Evolutionary conservation across 2,113 vertebrate genomes (phyloP).

Genomic region (Gambusia affinis): DNA sequence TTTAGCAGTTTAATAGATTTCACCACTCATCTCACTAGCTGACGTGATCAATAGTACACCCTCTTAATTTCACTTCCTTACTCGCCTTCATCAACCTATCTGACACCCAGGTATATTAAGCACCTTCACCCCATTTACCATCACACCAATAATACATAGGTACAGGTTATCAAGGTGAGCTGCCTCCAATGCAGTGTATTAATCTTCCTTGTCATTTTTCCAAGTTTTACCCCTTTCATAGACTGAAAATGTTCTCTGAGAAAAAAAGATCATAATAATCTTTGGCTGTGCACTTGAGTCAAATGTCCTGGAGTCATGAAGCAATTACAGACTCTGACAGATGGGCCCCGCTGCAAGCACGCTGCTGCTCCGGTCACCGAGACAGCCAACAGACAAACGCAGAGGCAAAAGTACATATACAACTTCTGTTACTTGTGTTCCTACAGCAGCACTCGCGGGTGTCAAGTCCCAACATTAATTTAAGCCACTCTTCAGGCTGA

Average conservation of each 20-base stretch:
- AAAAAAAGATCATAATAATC: slow-evolving; percentile 81
- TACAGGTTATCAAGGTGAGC: slow-evolving; percentile 57
- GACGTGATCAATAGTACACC: not conserved
- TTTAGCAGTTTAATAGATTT: slow-evolving; percentile 30
- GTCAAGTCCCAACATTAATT: slow-evolving; percentile 70
- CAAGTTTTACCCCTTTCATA: slow-evolving; percentile 54
- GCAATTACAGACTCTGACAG: slow-evolving; percentile 81
- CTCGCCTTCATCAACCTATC: slow-evolving; percentile 35
- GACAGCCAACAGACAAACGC: slow-evolving; percentile 71
- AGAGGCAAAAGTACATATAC: slow-evolving; percentile 56
- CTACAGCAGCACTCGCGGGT: slow-evolving; percentile 61
- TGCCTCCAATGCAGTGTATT: slow-evolving; percentile 55
- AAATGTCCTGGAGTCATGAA: slow-evolving; percentile 80
- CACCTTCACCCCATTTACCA: slow-evolving; percentile 41
- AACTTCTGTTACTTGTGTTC: slow-evolving; percentile 50
- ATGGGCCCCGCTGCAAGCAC: slow-evolving; percentile 71
- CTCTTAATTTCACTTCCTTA: slow-evolving; percentile 1
- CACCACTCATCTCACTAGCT: slow-evolving; percentile 1
- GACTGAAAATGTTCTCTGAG: slow-evolving; percentile 62
- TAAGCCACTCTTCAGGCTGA: slow-evolving; percentile 64
- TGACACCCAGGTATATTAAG: slow-evolving; percentile 43
- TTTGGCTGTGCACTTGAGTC: slow-evolving; percentile 78
- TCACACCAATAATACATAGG: slow-evolving; percentile 39
- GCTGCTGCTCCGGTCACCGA: slow-evolving; percentile 66
- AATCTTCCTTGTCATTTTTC: slow-evolving; percentile 59